These are phyloP conservation scores for Stenurella melanura DNA, from an alignment of 2,888 invertebrate species.

Conservation along the genomic window DNA sequence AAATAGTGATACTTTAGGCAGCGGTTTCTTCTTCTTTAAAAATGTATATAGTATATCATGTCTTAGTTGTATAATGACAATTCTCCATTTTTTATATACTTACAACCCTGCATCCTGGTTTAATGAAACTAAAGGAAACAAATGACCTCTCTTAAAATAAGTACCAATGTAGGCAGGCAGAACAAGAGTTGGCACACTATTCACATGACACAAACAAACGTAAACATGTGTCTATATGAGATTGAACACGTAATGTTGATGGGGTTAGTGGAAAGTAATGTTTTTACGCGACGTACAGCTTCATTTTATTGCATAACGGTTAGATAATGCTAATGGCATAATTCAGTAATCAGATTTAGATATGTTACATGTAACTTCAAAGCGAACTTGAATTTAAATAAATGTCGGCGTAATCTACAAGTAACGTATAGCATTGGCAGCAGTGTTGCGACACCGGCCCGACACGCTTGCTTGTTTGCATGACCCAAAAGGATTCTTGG, in stretches of 20 bases:
- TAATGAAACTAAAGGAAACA: background rate
- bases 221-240: conserved; percentile 1
- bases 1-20: no score
- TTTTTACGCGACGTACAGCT: conserved; percentile 36
- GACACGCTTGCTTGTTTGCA: conserved; percentile 42
- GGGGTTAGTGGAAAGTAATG: conserved; percentile 1
- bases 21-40: no score
- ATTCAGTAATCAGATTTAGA: conserved; percentile 56
- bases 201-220: background rate
- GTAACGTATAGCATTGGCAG: conserved; percentile 31
- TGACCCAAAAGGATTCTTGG: conserved; percentile 20
- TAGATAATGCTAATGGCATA: conserved; percentile 52
- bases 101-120: background rate
- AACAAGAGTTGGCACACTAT: background rate
- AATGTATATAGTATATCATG: no score
- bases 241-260: conserved; percentile 9
- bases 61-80: no score
- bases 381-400: conserved; percentile 55
- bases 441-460: conserved; percentile 45
- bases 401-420: conserved; percentile 52
- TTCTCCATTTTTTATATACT: no score
- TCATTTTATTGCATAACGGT: conserved; percentile 47
- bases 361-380: conserved; percentile 56
- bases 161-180: background rate
- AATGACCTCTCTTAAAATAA: background rate